Evolutionary conservation across 2,113 vertebrate genomes (phyloP), one percentile per base, ranked within the genome.

Genomic region (Cavia aperea): DNA sequence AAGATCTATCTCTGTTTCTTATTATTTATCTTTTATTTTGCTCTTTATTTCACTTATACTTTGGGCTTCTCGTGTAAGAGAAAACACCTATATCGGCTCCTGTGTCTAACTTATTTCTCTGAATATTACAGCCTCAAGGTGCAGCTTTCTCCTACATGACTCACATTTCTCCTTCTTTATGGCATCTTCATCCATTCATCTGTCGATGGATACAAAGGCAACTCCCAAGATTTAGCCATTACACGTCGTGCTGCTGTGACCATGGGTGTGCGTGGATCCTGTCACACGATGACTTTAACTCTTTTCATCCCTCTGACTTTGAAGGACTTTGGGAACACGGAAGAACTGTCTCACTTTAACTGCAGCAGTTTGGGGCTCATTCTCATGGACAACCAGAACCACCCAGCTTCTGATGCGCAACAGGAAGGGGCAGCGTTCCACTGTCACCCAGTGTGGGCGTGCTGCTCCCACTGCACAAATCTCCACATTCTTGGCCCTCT

Each of bases 381-480:
- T 83, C 58, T 83, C 62, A 19, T 3, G 15, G 63, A 62, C 4
- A 72, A 23, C 36, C 60, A 24, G 31, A 95, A 82, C 36, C 49
- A 70, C 14, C 31, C 10, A 62, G 63, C 7, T 72, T 81, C 81
- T 63, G 31, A 85, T 2, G 2, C 33, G 36, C 36, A 82, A 11
- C 13, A 63, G 89, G 83, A 91, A 94, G 56, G 2, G 13, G 26
- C 31, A 33, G 49, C 5, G 13, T 14, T 90, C 36, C 26, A 24
- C 7, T 51, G 43, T 23, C 18, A 31, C 43, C 62, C 19, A 24
- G 36, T 7, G 8, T 5, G 43, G 51, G 56, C 12, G 23, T 19
- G 51, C 31, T 0, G 0, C 39, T 21, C 9, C 10, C 14, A 18
- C 13, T 7, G 39, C 10, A 29, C 1, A 18, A 4, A 7, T 63